Evolutionary conservation across 2,888 invertebrate species (phyloP), one percentile per base, ranked within the genome.

Genomic region (Teleiodes luculella): DNA sequence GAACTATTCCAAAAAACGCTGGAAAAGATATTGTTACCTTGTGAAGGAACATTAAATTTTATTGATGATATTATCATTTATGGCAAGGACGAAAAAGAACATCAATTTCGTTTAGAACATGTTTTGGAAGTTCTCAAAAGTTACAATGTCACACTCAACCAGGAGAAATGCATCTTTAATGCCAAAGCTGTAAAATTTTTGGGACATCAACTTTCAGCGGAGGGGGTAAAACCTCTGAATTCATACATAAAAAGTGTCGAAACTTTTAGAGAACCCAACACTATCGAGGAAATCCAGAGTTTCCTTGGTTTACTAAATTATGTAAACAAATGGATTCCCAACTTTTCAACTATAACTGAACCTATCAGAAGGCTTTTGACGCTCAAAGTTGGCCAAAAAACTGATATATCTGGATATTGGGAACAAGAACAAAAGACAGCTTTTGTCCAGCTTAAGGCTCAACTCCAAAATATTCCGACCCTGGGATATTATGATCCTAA

Each of bases 61-160:
- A 72, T 72, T 10, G 80, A 83, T 59, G 78, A 81, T 61, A 77
- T 84, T 37, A 53, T 78, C 2, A 57, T 82, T 11, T 69, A 24
- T 8, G 54, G 54, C 1, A 11, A 10, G 0, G 33, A 58, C 18
- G 31, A 46, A 51, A 54, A 13, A 39, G 57, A 3, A 58, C 59
- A 46, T 30, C 33, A 33, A n/a, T 6, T 2, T 33, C 33, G 33
- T 3, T 33, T 33, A 33, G 20, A 41, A 7, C 18, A 41, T 20
- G 58, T 59, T 4, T 8, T 59, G 10, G 1, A 20, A 36, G 37
- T 39, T 1, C 37, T 62, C 1, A 57, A 60, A n/a, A 30, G 52
- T 5, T 49, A 57, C 16, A 55, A 56, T 50, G 57, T n/a, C 11
- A 16, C 57, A 10, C 18, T 61, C 4, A 59, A 57, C 16, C 8